Base-by-base conservation (phyloP, 2,113 vertebrate species). In the Neolamprologus fasciatus region DNA sequence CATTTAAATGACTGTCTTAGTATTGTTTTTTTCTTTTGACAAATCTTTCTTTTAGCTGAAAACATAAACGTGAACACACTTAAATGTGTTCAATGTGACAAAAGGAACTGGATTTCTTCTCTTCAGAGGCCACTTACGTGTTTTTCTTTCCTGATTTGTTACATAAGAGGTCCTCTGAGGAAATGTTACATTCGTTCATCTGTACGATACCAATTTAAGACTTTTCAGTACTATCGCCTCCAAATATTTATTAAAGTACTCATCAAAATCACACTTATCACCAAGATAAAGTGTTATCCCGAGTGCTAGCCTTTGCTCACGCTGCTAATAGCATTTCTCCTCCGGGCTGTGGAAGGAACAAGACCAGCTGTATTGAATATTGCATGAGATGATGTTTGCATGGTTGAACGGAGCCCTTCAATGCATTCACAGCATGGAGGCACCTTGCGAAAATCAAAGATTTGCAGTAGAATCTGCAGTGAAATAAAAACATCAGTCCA, bases 341-440 rank as follows among this genome's bases (percentile, higher is more conserved):
- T 68, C 35, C 16, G 63, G 45, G 47, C 68, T n/a, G 14, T 6
- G 55, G 76, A 79, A 63, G 58, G 83, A 93, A 88, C 88, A 78
- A 51, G 73, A 88, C 26, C 86, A 4, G 35, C 37, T 11, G 61
- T 57, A 19, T 79, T 96, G 86, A 95, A 96, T 96, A 95, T 93
- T 96, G 89, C 80, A 95, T 95, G 93, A 94, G 91, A 61, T 81
- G 35, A 90, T 84, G 89, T 93, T 90, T 88, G 93, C 94, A 89
- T 81, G 91, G 89, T 55, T 92, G 91, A 92, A 14, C 58, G 86
- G 58, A 89, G 82, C 88, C 76, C 66, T 76, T 86, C 86, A 17
- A 14, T 61, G 51, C 80, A 13, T 78, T 84, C 28, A 5, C 42
- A 61, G 61, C 50, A 71, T 50, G 23, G 61, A 53, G 14, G 80